phyloP scores from a whole-genome alignment of 2,888 invertebrate species.

The Athalia cordata region DNA sequence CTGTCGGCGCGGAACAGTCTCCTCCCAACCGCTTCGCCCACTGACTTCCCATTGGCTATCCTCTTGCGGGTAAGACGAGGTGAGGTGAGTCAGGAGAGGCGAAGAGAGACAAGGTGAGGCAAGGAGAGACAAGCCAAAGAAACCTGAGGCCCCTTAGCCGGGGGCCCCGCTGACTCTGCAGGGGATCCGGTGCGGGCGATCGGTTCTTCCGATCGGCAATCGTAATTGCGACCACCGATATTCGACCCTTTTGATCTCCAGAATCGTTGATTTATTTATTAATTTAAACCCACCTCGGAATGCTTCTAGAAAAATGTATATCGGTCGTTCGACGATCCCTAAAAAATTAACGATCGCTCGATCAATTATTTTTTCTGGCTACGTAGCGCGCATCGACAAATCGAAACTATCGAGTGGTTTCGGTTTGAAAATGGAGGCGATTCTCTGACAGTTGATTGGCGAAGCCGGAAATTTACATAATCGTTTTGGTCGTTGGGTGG shows the following conservation, averaged over 20 bases:
- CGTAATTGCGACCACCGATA: no score
- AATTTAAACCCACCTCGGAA: no score
- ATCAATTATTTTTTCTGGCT: background rate
- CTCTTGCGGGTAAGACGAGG: slow-evolving; percentile 51
- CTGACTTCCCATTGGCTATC: slow-evolving; percentile 65
- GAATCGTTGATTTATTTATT: no score
- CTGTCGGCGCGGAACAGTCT: slow-evolving; percentile 72
- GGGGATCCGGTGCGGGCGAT: background rate
- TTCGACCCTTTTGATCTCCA: no score
- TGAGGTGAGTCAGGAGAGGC: background rate
- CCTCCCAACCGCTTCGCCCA: slow-evolving; percentile 71
- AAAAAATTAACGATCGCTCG: no score
- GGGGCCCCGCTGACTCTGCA: background rate
- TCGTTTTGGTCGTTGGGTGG: background rate
- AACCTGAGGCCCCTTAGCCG: slow-evolving; percentile 26
- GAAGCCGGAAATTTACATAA: slow-evolving; percentile 25
- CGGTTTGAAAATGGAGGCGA: slow-evolving; percentile 5
- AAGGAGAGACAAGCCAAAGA: slow-evolving; percentile 35
- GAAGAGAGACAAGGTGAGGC: slow-evolving; percentile 37
- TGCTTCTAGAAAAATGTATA: no score
- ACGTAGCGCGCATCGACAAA: background rate
- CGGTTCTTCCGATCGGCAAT: background rate
- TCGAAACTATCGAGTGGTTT: slow-evolving; percentile 24
- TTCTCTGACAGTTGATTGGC: background rate
- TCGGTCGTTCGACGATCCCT: no score